Base-by-base conservation (phyloP, 2,888 invertebrate genomes). In the Drosophila aldrichi region DNA sequence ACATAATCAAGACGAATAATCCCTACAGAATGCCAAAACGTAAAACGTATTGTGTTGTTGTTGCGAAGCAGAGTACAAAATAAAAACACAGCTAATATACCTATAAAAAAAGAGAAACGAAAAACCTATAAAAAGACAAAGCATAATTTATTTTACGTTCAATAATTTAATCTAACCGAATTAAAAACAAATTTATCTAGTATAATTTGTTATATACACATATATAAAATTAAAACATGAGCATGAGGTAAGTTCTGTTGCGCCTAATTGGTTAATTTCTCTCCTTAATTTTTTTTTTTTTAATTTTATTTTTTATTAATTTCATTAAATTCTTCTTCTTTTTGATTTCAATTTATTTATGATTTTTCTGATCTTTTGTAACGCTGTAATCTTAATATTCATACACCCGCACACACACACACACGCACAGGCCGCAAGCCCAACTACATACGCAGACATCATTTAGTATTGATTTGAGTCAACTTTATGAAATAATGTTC, bases 211-310 rank as follows among this genome's bases (percentile, higher is more conserved):
- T 82, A 77, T 59, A 49, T 68, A 87, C 80, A 77, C 76, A 71
- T 76, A 77, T 73, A 61, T 74, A 67, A 74, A 89, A 74, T 84
- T 84, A 52, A 77, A 84, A 87, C 81, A 29, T 68, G 86, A 82
- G 80, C 79, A 82, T 86, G 90, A 92, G 92, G 92, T 92, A 92
- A 92, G 91, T 92, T 91, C 88, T 81, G 84, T 90, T 91, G 88
- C 81, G 82, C 85, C 82, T 88, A 89, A 90, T 89, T 89, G 91
- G 85, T 84, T 87, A 73, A 79, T 77, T 83, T 74, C 74, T 68
- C 68, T 69, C 66, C 67, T 51, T 66, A 14, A 16, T 6, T 38
- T 6, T 38, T n/a, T 49, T 12, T 7, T 18, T 32, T 18, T 32
- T 20, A 7, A 8, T 29, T 16, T 49, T 12, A 12, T 18, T 32